Evolutionary conservation across 2,797 vertebrate genomes (phyloP), one percentile per base, ranked within the genome.

Genomic region (Oreonectes daqikongensis): DNA sequence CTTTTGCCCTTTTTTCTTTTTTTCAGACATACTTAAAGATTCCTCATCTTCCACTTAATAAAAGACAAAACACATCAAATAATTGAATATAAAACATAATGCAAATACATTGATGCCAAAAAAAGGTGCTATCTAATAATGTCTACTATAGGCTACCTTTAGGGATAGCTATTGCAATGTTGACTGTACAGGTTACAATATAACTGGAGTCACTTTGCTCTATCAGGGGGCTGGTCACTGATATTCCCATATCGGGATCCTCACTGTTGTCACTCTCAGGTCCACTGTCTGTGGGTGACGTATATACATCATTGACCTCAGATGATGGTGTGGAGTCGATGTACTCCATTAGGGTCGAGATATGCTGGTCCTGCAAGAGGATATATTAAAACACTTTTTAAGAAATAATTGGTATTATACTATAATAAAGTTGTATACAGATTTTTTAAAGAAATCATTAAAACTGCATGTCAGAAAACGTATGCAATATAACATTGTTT

Each of bases 151-250:
- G 30, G 68, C 10, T 9, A 92, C 91, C 88, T 86, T 44, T 81
- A 35, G 85, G 86, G 28, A 92, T n/a, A 32, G 90, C 87, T 22
- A 92, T 35, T 20, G 83, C 88, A 17, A 90, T 85, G 72, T 69
- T 84, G 76, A 93, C 78, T 38, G 83, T 89, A 83, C 85, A 92
- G 60, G 81, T 89, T 77, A 91, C 81, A 1, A 12, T 55, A 57
- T 82, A 63, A 81, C 84, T 81, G 71, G 81, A 82, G 72, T 81
- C 70, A 72, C 81, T 81, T 28, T 83, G 40, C 28, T 77, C 64
- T n/a, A 46, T 63, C 2, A 26, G 17, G 81, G 83, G 79, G 46
- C 22, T 35, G 28, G 75, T 79, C 38, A 72, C 66, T 68, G 72
- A 6, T 1, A 69, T 83, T 61, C 77, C 69, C 53, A 69, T 53